Percentiles rank a stretch among this genome's conserved stretches.
Evolutionary conservation across 2,113 vertebrate genomes (phyloP).

Genomic region (Monarcha castaneiventris): DNA sequence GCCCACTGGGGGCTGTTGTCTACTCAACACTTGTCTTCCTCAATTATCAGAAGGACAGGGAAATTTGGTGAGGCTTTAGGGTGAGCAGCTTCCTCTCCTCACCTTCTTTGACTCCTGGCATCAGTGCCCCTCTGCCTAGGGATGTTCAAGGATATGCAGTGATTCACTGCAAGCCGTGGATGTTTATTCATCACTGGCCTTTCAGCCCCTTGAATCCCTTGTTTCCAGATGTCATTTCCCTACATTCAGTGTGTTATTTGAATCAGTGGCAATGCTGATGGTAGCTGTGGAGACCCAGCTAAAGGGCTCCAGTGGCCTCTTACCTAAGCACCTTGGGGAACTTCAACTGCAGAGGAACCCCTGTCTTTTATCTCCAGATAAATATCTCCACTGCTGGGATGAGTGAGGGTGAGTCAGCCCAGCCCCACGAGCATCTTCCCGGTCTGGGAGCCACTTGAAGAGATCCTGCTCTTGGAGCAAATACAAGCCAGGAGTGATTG

Average conservation of each 20-base stretch:
- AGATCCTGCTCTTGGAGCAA: background rate
- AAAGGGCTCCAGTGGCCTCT: background rate
- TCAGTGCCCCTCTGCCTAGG: background rate
- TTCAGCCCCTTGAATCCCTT: background rate
- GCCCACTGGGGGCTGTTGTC: background rate
- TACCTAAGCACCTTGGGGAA: background rate
- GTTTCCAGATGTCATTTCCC: background rate
- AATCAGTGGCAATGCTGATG: background rate
- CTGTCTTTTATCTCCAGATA: background rate
- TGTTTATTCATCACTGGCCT: background rate
- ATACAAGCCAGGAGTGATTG: accelerated
- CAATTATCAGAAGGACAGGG: background rate
- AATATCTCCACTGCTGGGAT: background rate
- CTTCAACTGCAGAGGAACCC: background rate
- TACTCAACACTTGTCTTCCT: background rate
- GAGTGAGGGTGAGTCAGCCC: background rate
- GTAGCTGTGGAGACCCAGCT: background rate
- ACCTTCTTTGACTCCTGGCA: background rate
- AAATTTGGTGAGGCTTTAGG: background rate
- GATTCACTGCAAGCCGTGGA: background rate
- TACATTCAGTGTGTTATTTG: background rate
- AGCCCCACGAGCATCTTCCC: background rate
- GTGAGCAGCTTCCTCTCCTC: background rate
- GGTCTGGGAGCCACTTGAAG: background rate
- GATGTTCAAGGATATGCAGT: background rate